phyloP scores from a whole-genome alignment of 2,797 vertebrate species.

The Eulemur coronatus region DNA sequence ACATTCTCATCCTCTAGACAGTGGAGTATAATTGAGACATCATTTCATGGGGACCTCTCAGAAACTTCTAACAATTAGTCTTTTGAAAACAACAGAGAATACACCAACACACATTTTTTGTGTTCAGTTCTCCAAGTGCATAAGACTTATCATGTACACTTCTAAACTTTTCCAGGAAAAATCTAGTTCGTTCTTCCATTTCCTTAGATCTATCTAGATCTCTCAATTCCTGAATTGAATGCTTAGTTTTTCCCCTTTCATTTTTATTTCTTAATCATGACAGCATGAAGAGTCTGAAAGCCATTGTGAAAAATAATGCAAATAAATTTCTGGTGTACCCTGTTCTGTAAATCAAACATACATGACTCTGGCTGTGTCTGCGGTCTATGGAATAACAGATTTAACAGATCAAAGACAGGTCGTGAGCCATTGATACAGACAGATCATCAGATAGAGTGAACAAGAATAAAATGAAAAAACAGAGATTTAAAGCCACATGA shows the following conservation, averaged over 20 bases:
- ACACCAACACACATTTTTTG: neutral
- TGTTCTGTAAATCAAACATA: neutral
- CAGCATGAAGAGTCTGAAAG: neutral
- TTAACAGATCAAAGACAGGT: neutral
- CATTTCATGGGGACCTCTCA: neutral
- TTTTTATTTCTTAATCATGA: slow-evolving; percentile 27
- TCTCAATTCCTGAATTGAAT: neutral
- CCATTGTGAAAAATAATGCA: neutral
- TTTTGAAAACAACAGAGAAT: neutral
- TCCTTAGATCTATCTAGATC: neutral
- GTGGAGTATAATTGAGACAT: neutral
- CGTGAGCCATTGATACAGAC: neutral
- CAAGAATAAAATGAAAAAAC: neutral
- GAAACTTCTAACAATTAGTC: neutral
- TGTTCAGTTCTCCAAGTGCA: slow-evolving; percentile 8
- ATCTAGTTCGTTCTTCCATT: neutral
- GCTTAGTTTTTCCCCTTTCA: neutral
- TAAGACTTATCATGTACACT: neutral
- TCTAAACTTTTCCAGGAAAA: slow-evolving; percentile 14
- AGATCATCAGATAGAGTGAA: neutral
- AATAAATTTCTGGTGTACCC: neutral
- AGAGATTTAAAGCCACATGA: neutral
- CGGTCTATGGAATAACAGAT: neutral
- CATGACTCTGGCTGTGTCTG: neutral
- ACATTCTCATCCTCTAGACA: neutral